Evolutionary conservation across 92 coral and sea anemone species (phyloP), one percentile per base, ranked within the genome.

Genomic region (Epizoanthus stellaris): DNA sequence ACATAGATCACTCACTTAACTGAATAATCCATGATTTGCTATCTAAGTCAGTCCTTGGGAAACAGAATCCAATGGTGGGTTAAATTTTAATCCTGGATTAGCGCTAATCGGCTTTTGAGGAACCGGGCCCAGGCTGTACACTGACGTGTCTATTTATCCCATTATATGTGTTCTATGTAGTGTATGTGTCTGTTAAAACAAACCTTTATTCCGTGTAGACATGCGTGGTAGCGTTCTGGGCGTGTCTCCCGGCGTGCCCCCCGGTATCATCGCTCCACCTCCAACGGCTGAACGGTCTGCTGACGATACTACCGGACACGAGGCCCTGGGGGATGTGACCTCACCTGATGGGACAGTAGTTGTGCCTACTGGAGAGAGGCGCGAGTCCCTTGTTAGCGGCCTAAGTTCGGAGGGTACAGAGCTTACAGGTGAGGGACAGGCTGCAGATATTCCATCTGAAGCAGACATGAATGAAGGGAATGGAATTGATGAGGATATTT

Each of bases 241-340:
- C 25, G 65, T 79, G 30, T 30, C 83, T 40, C 92, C 95, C 1
- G 98, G 94, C 34, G 65, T 79, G 9, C 17, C 83, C 60, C 92
- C 95, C 1, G 98, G 94, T 6, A 80, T 81, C 43, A 82, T 76
- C 62, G 91, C 94, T 14, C 92, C 98, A 8, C 98, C 95, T 0
- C 95, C 93, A 15, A 87, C 98, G 4, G 91, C 95, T 45, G 80
- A 86, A 65, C 49, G 73, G 36, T 10, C 57, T 17, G 34, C 25
- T 45, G 56, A 52, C 13, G 72, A 16, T 4, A 40, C 57, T 62
- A n/a, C 83, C 19, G 70, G 34, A 11, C 40, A 42, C 15, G 34
- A 36, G 36, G 4, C 57, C 72, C 70, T 43, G 42, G 57, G 83
- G 43, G 71, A 63, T 42, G 58, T 38, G 16, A 9, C 43, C 42